Conservation (phyloP, 2,888 invertebrate species). For the Drosophila borealis region DNA sequence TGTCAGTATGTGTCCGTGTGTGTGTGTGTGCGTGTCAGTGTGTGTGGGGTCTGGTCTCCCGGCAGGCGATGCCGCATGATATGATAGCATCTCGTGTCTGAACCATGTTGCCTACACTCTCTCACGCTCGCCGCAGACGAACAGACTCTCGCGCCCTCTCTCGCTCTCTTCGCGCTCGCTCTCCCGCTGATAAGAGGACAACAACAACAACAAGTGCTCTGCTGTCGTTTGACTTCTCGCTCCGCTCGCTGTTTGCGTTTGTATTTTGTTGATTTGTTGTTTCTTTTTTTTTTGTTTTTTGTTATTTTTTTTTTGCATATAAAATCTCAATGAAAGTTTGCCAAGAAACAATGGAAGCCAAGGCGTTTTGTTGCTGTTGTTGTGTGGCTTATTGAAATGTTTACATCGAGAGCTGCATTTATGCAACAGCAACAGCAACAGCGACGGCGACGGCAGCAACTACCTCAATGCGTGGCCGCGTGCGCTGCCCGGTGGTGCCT, state of each 20-base stretch:
- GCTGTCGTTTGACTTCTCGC: constrained; percentile 29
- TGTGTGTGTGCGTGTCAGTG: constrained; percentile 33
- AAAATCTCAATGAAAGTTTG: constrained; percentile 77
- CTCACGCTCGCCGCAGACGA: constrained; percentile 18
- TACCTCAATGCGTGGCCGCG: constrained; percentile 60
- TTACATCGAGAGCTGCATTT: constrained; percentile 57
- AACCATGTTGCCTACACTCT: constrained; percentile 25
- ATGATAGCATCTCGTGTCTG: constrained; percentile 46
- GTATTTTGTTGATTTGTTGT: constrained; percentile 20
- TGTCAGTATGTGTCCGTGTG: constrained; percentile 2
- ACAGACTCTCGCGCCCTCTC: constrained; percentile 38
- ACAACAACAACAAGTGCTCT: constrained; percentile 28
- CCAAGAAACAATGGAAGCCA: constrained; percentile 65
- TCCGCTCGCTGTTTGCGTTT: constrained; percentile 25
- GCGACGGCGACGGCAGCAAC: constrained; percentile 23
- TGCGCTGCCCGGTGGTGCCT: constrained; percentile 48
- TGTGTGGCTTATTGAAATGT: constrained; percentile 63
- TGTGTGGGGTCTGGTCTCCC: constrained; percentile 62
- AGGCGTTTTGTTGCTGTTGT: constrained; percentile 62
- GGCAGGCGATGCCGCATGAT: constrained; percentile 57
- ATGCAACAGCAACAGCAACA: constrained; percentile 41
- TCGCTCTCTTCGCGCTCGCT: constrained; percentile 41
- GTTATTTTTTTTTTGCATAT: constrained; percentile 64
- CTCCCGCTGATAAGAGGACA: constrained; percentile 70
- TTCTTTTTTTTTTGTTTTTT: constrained; percentile 24